Conservation (phyloP, 1,140 invertebrate species). For the Laodelphax striatellus region DNA sequence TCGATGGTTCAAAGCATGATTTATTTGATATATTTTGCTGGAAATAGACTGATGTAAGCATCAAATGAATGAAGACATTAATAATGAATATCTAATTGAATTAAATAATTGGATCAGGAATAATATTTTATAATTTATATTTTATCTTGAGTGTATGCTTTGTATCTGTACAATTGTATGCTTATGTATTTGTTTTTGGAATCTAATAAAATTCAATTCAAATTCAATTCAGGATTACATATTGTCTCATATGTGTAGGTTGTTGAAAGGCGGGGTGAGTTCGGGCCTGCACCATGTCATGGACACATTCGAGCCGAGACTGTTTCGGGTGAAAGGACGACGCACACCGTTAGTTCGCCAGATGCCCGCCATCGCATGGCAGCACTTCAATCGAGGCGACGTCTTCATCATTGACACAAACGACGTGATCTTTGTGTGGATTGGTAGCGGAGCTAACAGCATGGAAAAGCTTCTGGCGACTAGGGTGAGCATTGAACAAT, state of each 20-base stretch:
- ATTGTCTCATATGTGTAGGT: conserved; percentile 32
- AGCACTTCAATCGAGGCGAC: conserved; percentile 72
- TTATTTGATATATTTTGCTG: too few species aligned
- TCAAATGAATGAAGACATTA: too few species aligned
- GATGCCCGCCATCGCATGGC: conserved; percentile 58
- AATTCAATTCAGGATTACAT: too few species aligned
- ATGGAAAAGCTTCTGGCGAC: conserved; percentile 53
- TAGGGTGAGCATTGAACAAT: conserved; percentile 34
- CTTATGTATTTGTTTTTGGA: too few species aligned
- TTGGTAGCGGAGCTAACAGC: conserved; percentile 58
- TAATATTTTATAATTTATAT: too few species aligned
- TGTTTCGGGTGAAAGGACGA: conserved; percentile 62
- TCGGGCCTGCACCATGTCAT: conserved; percentile 41
- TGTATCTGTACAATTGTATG: too few species aligned
- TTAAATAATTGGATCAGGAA: too few species aligned
- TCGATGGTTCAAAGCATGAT: too few species aligned
- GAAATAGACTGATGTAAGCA: too few species aligned
- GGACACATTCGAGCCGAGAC: conserved; percentile 37
- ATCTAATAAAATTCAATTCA: too few species aligned
- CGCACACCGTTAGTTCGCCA: conserved; percentile 52
- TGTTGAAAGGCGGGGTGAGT: conserved; percentile 44
- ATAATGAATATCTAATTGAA: too few species aligned
- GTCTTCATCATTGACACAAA: conserved; percentile 72
- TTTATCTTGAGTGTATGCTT: too few species aligned
- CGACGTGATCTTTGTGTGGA: conserved; percentile 63